These are phyloP conservation scores for Malurus elegans DNA, from an alignment of 2,113 vertebrate species.

Conservation along the genomic window DNA sequence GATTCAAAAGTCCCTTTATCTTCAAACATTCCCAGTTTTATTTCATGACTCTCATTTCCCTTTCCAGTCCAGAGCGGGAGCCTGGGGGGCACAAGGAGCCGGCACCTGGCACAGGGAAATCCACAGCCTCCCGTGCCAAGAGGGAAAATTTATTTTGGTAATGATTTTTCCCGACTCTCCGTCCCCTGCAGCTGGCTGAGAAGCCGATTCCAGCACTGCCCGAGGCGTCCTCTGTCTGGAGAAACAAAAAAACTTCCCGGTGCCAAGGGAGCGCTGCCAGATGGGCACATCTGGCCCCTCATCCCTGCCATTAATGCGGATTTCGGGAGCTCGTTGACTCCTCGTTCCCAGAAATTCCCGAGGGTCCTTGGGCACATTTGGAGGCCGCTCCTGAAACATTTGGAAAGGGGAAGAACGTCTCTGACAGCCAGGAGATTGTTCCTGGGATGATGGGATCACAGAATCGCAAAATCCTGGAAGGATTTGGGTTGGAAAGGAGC, in stretches of 20 bases:
- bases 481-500: background rate
- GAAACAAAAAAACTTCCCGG: background rate
- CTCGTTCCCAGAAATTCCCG: background rate
- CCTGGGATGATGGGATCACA: background rate
- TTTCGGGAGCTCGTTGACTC: background rate
- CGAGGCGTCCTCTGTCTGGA: background rate
- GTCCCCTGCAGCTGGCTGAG: background rate
- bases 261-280: background rate
- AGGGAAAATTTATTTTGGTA: background rate
- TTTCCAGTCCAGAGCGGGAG: accelerated
- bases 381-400: background rate
- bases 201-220: background rate
- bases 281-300: background rate
- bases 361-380: background rate
- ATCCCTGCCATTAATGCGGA: background rate
- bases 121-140: background rate
- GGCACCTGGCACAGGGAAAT: background rate
- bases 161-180: background rate
- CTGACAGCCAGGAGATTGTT: accelerated
- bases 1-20: background rate
- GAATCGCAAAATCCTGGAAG: background rate
- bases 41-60: background rate
- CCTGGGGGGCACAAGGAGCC: background rate
- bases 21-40: accelerated
- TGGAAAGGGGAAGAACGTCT: background rate